A percentile compares a stretch with the other conserved stretches of the same genome.
Conservation (phyloP, 2,113 vertebrate species). For the Eurypyga helias region DNA sequence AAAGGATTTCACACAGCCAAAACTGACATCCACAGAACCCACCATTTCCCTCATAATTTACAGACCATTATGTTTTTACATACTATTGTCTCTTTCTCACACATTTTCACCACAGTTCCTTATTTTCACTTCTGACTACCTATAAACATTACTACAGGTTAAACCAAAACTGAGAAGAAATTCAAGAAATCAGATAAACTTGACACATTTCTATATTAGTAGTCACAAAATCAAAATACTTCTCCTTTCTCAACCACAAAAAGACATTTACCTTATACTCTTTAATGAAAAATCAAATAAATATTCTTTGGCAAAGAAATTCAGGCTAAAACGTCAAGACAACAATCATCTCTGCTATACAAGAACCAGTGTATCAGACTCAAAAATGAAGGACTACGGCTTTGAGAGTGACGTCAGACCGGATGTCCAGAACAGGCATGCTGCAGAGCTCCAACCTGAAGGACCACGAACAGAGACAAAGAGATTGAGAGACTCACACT, state of each 20-base stretch:
- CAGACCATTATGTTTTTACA: background rate
- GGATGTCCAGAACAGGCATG: background rate
- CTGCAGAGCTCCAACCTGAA: background rate
- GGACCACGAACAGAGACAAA: background rate
- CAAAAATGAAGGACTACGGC: background rate
- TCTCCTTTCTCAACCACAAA: background rate
- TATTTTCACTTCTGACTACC: background rate
- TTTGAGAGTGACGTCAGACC: background rate
- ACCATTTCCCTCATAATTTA: background rate
- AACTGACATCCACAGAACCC: background rate
- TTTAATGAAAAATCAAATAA: background rate
- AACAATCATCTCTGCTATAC: background rate
- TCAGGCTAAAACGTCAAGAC: background rate
- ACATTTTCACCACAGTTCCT: background rate
- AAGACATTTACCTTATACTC: background rate
- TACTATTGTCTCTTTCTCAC: rapidly evolving
- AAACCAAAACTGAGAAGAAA: background rate
- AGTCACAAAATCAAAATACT: background rate
- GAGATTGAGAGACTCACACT: background rate
- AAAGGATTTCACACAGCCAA: background rate
- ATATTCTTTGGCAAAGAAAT: background rate
- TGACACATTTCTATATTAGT: background rate
- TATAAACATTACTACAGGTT: background rate
- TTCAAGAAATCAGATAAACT: background rate
- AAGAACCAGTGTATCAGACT: background rate